phyloP scores from a whole-genome alignment of 1,140 invertebrate species.

The Sinonovacula constricta region DNA sequence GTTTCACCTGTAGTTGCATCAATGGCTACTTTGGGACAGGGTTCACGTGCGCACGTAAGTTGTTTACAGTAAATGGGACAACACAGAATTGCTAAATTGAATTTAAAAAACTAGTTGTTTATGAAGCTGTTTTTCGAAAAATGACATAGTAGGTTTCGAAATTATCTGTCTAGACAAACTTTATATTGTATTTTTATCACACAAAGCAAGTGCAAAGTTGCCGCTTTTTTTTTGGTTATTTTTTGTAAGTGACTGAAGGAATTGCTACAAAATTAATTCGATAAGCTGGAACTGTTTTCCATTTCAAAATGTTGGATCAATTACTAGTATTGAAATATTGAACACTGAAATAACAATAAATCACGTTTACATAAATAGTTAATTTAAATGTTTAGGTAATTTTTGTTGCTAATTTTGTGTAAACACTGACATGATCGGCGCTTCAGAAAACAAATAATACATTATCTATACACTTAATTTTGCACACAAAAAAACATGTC shows the following conservation, averaged over 20 bases:
- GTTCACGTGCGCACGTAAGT: constrained; percentile 1
- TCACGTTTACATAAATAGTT: background rate
- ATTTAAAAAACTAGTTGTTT: background rate
- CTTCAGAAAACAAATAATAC: background rate
- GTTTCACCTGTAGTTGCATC: constrained; percentile 9
- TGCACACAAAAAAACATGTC: too few species aligned
- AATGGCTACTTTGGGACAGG: background rate
- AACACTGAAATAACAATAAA: too few species aligned
- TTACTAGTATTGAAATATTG: too few species aligned
- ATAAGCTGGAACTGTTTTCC: too few species aligned
- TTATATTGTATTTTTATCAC: background rate
- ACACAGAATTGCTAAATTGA: background rate
- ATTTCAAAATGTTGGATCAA: too few species aligned
- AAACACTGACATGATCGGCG: background rate
- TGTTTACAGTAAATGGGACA: background rate
- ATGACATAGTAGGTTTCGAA: background rate
- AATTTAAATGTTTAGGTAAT: background rate
- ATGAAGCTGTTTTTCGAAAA: too few species aligned
- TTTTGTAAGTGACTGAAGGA: too few species aligned
- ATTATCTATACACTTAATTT: background rate
- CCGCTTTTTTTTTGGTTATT: background rate
- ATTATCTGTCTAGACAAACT: background rate
- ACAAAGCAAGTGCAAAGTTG: background rate
- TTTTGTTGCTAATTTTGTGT: background rate
- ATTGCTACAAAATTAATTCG: too few species aligned